Evolutionary conservation across 2,113 vertebrate genomes (phyloP).

Genomic region (Pelodiscus sinensis): DNA sequence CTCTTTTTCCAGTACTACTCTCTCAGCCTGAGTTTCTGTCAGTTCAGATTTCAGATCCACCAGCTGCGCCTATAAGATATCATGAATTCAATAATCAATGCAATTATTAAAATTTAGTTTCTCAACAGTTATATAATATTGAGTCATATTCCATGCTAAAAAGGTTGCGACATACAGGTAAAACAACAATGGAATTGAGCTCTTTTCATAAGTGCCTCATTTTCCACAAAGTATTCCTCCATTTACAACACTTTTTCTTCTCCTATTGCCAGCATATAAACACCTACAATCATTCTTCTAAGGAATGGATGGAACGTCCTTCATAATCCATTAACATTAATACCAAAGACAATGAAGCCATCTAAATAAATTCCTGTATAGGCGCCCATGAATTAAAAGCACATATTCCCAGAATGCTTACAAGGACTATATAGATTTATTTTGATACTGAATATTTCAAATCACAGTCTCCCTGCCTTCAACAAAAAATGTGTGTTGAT

Average conservation of each 20-base stretch:
- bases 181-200: not conserved
- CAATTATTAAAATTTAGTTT: not conserved
- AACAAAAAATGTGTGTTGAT: not conserved
- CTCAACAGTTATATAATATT: not conserved
- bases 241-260: not conserved
- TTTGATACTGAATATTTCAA: not conserved
- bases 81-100: not conserved
- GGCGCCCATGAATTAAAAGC: not conserved
- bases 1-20: constrained; percentile 89
- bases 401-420: not conserved
- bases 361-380: not conserved
- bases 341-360: not conserved
- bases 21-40: constrained; percentile 92
- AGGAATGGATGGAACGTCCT: not conserved
- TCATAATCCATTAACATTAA: not conserved
- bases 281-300: fast-evolving
- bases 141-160: not conserved
- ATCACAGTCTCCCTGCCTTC: not conserved
- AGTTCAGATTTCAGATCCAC: constrained; percentile 95
- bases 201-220: not conserved
- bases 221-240: not conserved
- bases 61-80: constrained; percentile 88
- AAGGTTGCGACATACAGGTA: fast-evolving
- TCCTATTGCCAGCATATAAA: not conserved
- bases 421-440: not conserved